A percentile compares a stretch with the other conserved stretches of the same genome.
Evolutionary conservation across 2,113 vertebrate genomes (phyloP).

Genomic region (Sterrhoptilus dennistouni): DNA sequence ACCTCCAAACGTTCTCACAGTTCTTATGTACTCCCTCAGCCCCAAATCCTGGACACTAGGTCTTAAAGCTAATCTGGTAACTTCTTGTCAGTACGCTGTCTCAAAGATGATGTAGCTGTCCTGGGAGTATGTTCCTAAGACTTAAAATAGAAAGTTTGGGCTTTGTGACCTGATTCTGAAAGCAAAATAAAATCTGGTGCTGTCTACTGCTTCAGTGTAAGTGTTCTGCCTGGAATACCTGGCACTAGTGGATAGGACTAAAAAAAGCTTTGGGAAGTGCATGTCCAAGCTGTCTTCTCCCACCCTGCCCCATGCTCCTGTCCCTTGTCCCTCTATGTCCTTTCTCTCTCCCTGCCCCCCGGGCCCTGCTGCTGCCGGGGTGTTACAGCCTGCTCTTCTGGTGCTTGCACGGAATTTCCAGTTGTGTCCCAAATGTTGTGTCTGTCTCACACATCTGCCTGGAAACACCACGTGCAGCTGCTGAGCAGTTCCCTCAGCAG

Average conservation of each 20-base stretch:
- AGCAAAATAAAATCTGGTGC: background rate
- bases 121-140: background rate
- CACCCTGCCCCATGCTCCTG: rapidly evolving
- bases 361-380: rapidly evolving
- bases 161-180: background rate
- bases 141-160: background rate
- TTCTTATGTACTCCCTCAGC: rapidly evolving
- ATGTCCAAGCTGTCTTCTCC: background rate
- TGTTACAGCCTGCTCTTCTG: too few relatives aligned
- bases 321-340: rapidly evolving
- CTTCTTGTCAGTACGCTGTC: background rate
- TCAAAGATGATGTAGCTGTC: background rate
- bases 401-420: background rate
- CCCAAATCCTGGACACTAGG: background rate
- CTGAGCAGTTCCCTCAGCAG: background rate
- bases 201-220: background rate
- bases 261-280: background rate
- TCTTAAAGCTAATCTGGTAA: background rate
- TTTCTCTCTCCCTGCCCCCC: background rate
- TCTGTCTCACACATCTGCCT: background rate
- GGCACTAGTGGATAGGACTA: background rate
- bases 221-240: background rate
- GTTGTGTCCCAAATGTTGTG: background rate
- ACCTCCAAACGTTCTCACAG: background rate
- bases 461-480: background rate